A percentile compares a stretch with the other conserved stretches of the same genome.
These are phyloP conservation scores for Callipepla californica DNA, from an alignment of 2,113 vertebrate genomes.

Conservation along the genomic window DNA sequence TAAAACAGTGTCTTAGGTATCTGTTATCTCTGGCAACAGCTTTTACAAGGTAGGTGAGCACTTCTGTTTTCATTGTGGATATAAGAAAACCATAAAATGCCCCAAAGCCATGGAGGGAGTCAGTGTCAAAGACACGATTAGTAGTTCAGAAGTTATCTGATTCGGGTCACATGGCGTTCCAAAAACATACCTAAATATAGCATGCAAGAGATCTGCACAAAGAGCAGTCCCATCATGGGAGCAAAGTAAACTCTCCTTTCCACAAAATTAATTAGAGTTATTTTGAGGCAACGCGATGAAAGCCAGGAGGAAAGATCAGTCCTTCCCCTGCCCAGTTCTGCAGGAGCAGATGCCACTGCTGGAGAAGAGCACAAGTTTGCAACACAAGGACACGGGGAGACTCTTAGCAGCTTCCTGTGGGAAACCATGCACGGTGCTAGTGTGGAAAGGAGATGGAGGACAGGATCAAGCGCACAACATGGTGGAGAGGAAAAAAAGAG, in stretches of 20 bases:
- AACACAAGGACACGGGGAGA: neutral
- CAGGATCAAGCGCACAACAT: neutral
- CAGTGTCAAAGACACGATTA: conserved; percentile 56
- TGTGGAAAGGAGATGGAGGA: neutral
- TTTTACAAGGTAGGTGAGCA: neutral
- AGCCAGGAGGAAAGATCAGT: neutral
- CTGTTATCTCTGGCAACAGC: neutral
- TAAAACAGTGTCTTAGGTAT: neutral
- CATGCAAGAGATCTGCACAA: conserved; percentile 48
- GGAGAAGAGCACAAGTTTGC: neutral
- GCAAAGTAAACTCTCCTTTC: conserved; percentile 26
- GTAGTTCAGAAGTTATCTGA: conserved; percentile 69
- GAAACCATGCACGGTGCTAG: neutral
- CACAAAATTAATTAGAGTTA: conserved; percentile 55
- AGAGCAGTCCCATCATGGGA: conserved; percentile 55
- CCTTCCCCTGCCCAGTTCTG: neutral
- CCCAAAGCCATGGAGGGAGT: conserved; percentile 26
- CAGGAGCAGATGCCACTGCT: neutral
- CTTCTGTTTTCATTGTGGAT: neutral
- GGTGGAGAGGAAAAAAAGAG: neutral
- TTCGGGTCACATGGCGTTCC: conserved; percentile 70
- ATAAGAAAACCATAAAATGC: conserved; percentile 22
- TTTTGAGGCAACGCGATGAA: conserved; percentile 36
- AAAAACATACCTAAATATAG: conserved; percentile 72
- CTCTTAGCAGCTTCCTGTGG: neutral